These are phyloP conservation scores for Bothrops jararaca DNA, from an alignment of 2,113 vertebrate species.

Conservation along the genomic window DNA sequence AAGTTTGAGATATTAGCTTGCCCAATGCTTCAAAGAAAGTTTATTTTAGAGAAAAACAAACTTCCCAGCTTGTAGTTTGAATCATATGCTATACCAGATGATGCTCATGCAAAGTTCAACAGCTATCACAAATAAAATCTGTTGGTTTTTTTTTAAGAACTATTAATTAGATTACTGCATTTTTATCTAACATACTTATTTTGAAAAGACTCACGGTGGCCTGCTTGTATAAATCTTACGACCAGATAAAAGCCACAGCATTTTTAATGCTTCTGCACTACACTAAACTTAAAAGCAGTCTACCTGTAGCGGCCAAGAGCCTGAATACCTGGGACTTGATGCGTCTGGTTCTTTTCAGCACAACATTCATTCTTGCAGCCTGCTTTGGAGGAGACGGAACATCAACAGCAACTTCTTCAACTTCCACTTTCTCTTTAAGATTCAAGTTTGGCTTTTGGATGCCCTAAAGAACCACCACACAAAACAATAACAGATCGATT, in stretches of 20 bases:
- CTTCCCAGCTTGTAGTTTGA: background rate
- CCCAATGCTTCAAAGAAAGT: background rate
- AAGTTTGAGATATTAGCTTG: background rate
- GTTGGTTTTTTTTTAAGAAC: background rate
- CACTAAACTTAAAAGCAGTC: background rate
- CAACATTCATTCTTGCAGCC: slow-evolving; percentile 69
- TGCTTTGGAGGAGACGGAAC: slow-evolving; percentile 70
- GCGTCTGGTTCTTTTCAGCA: slow-evolving; percentile 76
- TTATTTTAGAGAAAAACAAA: background rate
- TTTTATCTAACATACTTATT: background rate
- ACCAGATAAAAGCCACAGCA: slow-evolving; percentile 17
- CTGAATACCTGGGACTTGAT: slow-evolving; percentile 76
- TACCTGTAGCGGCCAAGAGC: background rate
- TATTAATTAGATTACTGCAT: background rate
- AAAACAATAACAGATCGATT: slow-evolving; percentile 50
- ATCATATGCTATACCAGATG: background rate
- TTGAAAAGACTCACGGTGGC: background rate
- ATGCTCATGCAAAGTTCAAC: background rate
- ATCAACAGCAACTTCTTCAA: slow-evolving; percentile 70
- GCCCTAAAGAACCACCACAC: slow-evolving; percentile 68
- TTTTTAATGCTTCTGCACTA: background rate
- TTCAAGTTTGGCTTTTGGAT: slow-evolving; percentile 76
- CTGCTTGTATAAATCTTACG: slow-evolving; percentile 7
- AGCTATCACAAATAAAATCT: background rate
- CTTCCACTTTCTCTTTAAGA: slow-evolving; percentile 74